A percentile compares a stretch with the other conserved stretches of the same genome.
phyloP scores from a whole-genome alignment of 2,797 vertebrate genomes.

The Coendou prehensilis region DNA sequence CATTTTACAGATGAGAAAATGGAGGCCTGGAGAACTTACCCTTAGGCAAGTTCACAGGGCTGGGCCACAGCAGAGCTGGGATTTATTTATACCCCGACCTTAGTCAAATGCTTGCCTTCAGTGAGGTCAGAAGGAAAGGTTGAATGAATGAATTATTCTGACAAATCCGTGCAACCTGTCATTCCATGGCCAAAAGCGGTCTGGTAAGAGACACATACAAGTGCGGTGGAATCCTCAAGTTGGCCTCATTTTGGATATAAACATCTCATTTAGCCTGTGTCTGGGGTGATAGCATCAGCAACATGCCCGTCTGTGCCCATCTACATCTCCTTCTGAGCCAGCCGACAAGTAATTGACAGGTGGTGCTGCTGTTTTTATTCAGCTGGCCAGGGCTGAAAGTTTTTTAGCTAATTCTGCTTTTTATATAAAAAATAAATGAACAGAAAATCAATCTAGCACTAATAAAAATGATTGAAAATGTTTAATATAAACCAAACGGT shows the following conservation, averaged over 20 bases:
- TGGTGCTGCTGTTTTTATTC: not conserved
- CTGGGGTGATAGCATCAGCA: not conserved
- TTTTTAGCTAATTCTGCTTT: slow-evolving; percentile 75
- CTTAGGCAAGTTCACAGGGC: not conserved
- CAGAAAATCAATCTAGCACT: slow-evolving; percentile 85
- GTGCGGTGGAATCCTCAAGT: not conserved
- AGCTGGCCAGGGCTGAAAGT: not conserved
- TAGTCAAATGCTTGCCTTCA: not conserved
- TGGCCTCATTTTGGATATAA: not conserved
- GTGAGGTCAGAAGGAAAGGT: not conserved
- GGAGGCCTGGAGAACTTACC: not conserved
- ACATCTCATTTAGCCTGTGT: not conserved
- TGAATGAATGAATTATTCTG: not conserved
- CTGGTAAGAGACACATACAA: not conserved
- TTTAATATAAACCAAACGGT: slow-evolving; percentile 82
- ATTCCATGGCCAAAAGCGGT: not conserved
- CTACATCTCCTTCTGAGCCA: not conserved
- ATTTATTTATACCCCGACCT: not conserved
- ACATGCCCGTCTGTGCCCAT: not conserved
- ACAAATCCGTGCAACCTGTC: not conserved
- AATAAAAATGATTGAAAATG: slow-evolving; percentile 88
- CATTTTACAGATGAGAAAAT: not conserved
- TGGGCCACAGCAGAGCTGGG: not conserved
- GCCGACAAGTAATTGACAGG: not conserved
- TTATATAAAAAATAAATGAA: slow-evolving; percentile 73